phyloP scores from a whole-genome alignment of 2,888 invertebrate genomes.

The Drosophila atripex region DNA sequence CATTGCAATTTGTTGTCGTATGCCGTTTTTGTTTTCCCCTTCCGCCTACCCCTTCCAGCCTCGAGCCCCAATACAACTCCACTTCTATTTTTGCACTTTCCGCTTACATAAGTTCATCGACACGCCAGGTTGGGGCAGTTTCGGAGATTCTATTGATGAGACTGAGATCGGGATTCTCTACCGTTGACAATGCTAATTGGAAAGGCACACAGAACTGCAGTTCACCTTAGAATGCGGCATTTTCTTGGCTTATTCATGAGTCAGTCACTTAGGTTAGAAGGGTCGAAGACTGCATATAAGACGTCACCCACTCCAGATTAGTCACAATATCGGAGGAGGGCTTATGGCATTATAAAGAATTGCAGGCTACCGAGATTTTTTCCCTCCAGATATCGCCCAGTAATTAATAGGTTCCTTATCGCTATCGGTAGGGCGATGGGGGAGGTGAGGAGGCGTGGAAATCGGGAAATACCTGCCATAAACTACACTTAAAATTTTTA shows the following conservation, averaged over 20 bases:
- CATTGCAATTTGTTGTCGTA: constrained; percentile 67
- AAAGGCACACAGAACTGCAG: constrained; percentile 33
- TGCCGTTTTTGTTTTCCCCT: constrained; percentile 54
- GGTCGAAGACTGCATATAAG: neutral
- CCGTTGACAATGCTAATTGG: constrained; percentile 56
- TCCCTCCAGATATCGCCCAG: neutral
- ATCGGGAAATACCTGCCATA: constrained; percentile 50
- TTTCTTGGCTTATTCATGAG: constrained; percentile 42
- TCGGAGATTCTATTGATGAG: constrained; percentile 35
- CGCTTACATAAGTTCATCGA: constrained; percentile 77
- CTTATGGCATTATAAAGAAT: neutral
- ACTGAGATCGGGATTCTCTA: constrained; percentile 16
- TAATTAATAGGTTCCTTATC: constrained; percentile 41
- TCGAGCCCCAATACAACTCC: constrained; percentile 14
- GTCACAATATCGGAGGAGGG: constrained; percentile 16
- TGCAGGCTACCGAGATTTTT: constrained; percentile 43
- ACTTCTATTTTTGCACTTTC: constrained; percentile 47
- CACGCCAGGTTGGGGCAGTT: constrained; percentile 47
- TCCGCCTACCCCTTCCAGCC: neutral
- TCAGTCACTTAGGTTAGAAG: neutral
- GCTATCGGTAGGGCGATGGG: neutral
- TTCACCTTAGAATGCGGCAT: constrained; percentile 45
- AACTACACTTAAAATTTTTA: constrained; percentile 15
- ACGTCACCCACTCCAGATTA: constrained; percentile 41
- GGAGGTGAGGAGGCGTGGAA: constrained; percentile 20